Conservation (phyloP, 1,140 invertebrate genomes). For the Lasioglossum baleicum region DNA sequence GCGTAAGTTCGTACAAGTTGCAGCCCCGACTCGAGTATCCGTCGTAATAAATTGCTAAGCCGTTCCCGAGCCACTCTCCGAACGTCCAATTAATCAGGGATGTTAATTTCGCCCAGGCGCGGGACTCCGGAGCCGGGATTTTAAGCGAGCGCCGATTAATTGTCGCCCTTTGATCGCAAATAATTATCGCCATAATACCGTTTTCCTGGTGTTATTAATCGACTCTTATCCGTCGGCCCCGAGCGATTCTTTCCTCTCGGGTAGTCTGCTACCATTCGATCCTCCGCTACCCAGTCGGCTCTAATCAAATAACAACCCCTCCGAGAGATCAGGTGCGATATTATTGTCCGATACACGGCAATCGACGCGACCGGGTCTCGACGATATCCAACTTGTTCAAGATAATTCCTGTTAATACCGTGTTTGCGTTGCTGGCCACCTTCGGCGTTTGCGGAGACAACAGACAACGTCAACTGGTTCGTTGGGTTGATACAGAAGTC, state of each 20-base stretch:
- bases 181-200: constrained; percentile 25
- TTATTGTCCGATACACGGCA: too few relatives aligned
- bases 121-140: constrained; percentile 11
- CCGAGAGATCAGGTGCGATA: too few relatives aligned
- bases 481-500: too few relatives aligned
- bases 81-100: constrained; percentile 58
- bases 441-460: too few relatives aligned
- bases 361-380: too few relatives aligned
- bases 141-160: constrained; percentile 45
- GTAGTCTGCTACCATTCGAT: too few relatives aligned
- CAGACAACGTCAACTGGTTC: too few relatives aligned
- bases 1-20: constrained; percentile 58
- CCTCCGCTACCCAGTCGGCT: too few relatives aligned
- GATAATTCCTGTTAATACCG: too few relatives aligned
- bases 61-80: constrained; percentile 42
- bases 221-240: background rate
- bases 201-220: constrained; percentile 19
- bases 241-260: background rate
- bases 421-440: too few relatives aligned
- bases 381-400: too few relatives aligned
- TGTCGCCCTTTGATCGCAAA: constrained; percentile 38
- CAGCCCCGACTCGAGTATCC: constrained; percentile 44
- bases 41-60: constrained; percentile 62
- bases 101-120: constrained; percentile 40
- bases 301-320: too few relatives aligned